These are phyloP conservation scores for Calyptomena viridis DNA, from an alignment of 2,113 vertebrate species.

Conservation along the genomic window DNA sequence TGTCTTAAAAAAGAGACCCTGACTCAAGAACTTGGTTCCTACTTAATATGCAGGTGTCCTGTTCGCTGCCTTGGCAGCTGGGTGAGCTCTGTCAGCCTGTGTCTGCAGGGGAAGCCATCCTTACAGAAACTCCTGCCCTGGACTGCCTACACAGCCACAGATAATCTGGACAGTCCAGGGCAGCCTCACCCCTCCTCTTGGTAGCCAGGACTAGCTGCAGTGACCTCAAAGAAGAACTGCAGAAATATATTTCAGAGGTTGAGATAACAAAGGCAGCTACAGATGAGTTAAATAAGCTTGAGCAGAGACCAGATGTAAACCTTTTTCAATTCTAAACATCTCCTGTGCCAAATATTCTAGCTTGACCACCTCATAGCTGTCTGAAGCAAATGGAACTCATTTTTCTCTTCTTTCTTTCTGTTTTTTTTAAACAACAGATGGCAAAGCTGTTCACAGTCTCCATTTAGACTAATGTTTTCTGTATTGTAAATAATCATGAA, in stretches of 20 bases:
- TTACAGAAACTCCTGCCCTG: neutral
- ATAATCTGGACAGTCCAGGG: fast-evolving
- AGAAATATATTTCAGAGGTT: neutral
- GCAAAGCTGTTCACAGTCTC: constrained; percentile 11
- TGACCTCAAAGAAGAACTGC: neutral
- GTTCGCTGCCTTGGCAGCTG: neutral
- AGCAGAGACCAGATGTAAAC: constrained; percentile 27
- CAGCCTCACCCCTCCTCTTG: neutral
- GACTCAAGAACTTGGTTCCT: neutral
- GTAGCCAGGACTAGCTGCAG: neutral
- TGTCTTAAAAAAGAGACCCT: neutral
- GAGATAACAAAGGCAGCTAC: neutral
- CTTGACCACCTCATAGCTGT: constrained; percentile 46
- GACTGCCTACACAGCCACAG: neutral
- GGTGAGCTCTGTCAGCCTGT: neutral
- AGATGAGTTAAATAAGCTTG: neutral
- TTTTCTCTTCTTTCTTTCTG: constrained; percentile 28
- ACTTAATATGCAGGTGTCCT: neutral
- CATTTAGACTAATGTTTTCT: constrained; percentile 1
- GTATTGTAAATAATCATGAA: constrained; percentile 36
- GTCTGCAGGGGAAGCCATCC: neutral
- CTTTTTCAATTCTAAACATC: constrained; percentile 29
- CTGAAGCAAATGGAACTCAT: constrained; percentile 46
- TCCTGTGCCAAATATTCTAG: constrained; percentile 27
- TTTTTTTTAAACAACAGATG: constrained; percentile 32